Evolutionary conservation across 2,113 vertebrate genomes (phyloP).

Genomic region (Rhabdornis inornatus): DNA sequence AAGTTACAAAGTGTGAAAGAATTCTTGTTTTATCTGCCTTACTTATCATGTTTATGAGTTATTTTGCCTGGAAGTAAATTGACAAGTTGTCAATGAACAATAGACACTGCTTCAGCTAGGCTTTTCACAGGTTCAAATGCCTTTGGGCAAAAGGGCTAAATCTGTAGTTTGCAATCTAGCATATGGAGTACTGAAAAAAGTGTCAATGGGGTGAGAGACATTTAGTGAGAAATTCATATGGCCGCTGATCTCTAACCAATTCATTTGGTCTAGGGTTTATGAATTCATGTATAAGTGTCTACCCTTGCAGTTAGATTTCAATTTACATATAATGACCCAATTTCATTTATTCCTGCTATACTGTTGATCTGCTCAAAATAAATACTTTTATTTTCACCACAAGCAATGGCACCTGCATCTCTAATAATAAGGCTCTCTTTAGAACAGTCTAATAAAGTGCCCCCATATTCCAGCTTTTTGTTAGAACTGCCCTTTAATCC

Average conservation of each 20-base stretch:
- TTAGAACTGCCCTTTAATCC: not conserved
- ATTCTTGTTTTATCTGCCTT: conserved; percentile 83
- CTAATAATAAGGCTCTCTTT: not conserved
- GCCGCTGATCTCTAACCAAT: conserved; percentile 69
- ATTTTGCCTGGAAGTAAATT: conserved; percentile 86
- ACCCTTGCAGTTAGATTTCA: conserved; percentile 1
- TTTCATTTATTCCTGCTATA: conserved; percentile 22
- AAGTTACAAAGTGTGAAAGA: conserved; percentile 82
- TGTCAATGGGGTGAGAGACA: conserved; percentile 81
- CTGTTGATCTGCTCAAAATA: conserved; percentile 29
- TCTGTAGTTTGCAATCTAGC: conserved; percentile 79
- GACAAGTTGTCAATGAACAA: conserved; percentile 87
- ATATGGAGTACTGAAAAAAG: conserved; percentile 79
- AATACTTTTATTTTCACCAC: conserved; percentile 1
- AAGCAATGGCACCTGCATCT: not conserved
- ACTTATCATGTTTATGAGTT: conserved; percentile 84
- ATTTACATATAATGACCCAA: conserved; percentile 26
- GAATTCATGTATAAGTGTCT: conserved; percentile 63
- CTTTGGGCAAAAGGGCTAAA: conserved; percentile 84
- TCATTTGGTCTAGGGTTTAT: conserved; percentile 61
- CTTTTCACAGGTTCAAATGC: conserved; percentile 89
- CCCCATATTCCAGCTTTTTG: not conserved
- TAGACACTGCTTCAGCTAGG: conserved; percentile 83
- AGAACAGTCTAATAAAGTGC: not conserved
- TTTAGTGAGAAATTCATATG: conserved; percentile 71